phyloP scores from a whole-genome alignment of 2,113 vertebrate genomes.

The Cyprinodon tularosa region DNA sequence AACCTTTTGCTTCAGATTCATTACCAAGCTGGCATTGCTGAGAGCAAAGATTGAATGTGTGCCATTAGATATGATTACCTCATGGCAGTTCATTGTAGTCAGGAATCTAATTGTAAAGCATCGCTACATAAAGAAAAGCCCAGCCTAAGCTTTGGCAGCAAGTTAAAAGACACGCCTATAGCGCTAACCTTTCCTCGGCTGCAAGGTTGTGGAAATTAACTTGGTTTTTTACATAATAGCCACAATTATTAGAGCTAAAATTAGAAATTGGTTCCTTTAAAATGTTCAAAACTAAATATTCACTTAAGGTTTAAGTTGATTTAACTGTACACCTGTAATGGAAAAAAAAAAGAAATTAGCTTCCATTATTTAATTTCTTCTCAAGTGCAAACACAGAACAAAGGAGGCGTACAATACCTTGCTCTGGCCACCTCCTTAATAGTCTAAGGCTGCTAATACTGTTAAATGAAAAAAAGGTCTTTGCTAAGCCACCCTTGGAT shows the following conservation, averaged over 20 bases:
- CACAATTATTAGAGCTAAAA: background rate
- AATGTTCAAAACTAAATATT: slow-evolving; percentile 24
- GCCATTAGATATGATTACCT: slow-evolving; percentile 48
- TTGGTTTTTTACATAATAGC: background rate
- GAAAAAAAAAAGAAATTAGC: background rate
- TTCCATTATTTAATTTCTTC: slow-evolving; percentile 21
- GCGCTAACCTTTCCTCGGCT: background rate
- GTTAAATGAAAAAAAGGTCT: slow-evolving; percentile 40
- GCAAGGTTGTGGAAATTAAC: background rate
- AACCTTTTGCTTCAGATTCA: slow-evolving; percentile 60
- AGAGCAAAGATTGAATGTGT: slow-evolving; percentile 29
- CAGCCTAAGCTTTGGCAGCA: slow-evolving; percentile 1
- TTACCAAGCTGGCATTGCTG: slow-evolving; percentile 15
- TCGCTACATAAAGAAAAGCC: background rate
- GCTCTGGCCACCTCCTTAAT: slow-evolving; percentile 12
- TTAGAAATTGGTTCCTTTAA: background rate
- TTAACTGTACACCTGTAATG: slow-evolving; percentile 32
- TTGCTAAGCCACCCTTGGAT: slow-evolving; percentile 38
- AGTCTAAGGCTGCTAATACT: slow-evolving; percentile 32
- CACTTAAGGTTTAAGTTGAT: slow-evolving; percentile 37
- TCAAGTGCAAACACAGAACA: slow-evolving; percentile 23
- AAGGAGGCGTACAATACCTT: background rate
- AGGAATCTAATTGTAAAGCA: slow-evolving; percentile 7
- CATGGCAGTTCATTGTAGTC: slow-evolving; percentile 38
- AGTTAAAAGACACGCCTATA: background rate